Percentiles rank a stretch among this genome's conserved stretches.
phyloP scores from a whole-genome alignment of 2,113 vertebrate species.

The Sturnira hondurensis region DNA sequence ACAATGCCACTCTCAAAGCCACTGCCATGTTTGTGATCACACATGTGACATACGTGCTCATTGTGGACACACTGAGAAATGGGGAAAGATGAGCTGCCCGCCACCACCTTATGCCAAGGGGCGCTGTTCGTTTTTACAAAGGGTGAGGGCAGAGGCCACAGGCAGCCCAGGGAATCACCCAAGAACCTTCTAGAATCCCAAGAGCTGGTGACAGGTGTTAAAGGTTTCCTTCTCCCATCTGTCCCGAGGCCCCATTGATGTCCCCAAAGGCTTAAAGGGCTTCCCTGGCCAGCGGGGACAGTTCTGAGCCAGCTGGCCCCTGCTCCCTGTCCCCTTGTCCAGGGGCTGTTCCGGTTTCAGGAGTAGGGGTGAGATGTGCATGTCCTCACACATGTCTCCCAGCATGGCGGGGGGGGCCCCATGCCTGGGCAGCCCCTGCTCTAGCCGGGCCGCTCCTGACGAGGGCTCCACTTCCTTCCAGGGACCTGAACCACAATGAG shows the following conservation, averaged over 20 bases:
- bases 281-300: background rate
- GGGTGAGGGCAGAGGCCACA: background rate
- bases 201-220: background rate
- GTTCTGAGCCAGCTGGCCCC: background rate
- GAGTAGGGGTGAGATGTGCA: accelerated
- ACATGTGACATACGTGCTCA: background rate
- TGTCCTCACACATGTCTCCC: background rate
- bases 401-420: too few relatives aligned
- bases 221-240: background rate
- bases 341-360: background rate
- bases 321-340: background rate
- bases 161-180: background rate
- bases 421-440: background rate
- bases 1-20: background rate
- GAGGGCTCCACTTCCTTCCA: constrained; percentile 65
- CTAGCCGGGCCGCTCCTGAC: background rate
- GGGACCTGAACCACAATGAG: constrained; percentile 95
- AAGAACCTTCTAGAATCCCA: background rate
- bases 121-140: background rate
- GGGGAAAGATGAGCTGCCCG: background rate
- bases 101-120: background rate
- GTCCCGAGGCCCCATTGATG: background rate
- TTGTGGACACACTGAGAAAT: background rate
- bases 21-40: background rate
- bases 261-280: background rate